Evolutionary conservation across 1,140 invertebrate species (phyloP), one percentile per base, ranked within the genome.

Genomic region (Diabrotica undecimpunctata): DNA sequence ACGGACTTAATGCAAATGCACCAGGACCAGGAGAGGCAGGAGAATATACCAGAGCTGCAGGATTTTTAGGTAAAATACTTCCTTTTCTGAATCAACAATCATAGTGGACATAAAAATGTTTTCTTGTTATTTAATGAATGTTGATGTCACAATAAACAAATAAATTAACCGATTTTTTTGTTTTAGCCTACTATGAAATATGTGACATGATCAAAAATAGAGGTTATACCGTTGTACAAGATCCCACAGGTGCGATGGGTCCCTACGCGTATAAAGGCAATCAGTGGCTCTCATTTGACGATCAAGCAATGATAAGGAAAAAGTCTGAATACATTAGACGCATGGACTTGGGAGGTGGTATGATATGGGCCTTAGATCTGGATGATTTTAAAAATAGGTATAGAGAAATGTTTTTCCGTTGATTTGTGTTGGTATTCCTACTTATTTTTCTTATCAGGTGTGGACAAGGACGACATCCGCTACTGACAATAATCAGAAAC

Each of bases 211-310:
- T 94, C n/a, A 85, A 82, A 61, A 88, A 88, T 70, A 82, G 85
- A 51, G 88, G 87, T 2, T 96, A 92, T 92, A 88, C 82, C 2
- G 85, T 93, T 0, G 86, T 93, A 0, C 86, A 91, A 74, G 93
- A 94, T 75, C 82, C 87, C 8, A 77, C 87, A 41, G 80, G 84
- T 6, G 80, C 90, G 41, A 93, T 95, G 85, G 93, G 93, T 6
- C 93, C 94, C 0, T 94, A 91, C 74, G 92, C 93, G 0, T 91
- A 88, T 74, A 91, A 90, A 65, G 90, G 86, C 8, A 90, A 90
- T 62, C 92, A 96, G 75, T 96, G 94, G 94, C 90, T 95, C 2
- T 89, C 91, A 8, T 96, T 86, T 71, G 94, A 96, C 77, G 93
- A 96, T 76, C 81, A 84, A 8, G 85, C 87, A 35, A 94, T 90